Evolutionary conservation across 2,797 vertebrate genomes (phyloP).

Genomic region (Phrynocephalus forsythii): DNA sequence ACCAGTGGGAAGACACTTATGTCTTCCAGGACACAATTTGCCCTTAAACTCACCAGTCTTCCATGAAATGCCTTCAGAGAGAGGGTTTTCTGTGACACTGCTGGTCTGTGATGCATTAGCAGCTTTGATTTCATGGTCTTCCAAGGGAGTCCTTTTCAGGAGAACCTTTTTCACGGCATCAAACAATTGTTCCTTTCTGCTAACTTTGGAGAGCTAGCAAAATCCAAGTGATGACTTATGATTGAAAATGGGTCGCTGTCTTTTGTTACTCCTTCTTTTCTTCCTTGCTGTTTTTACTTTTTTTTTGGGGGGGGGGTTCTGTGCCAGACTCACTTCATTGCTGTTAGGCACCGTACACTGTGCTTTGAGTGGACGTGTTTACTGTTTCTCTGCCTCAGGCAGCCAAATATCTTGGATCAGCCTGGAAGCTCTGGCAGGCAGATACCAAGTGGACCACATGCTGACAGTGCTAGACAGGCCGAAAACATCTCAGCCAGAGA

Average conservation of each 20-base stretch:
- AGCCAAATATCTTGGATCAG: neutral
- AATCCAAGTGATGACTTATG: neutral
- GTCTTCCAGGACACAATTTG: neutral
- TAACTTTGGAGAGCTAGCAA: neutral
- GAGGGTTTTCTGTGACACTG: neutral
- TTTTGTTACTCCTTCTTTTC: neutral
- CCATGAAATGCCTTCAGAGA: neutral
- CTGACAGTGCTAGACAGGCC: accelerated
- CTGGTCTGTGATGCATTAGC: neutral
- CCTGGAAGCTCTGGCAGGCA: neutral
- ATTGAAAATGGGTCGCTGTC: neutral
- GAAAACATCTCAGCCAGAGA: neutral
- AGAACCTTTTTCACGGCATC: neutral
- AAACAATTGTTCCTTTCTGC: neutral
- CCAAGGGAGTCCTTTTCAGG: neutral
- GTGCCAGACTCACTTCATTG: neutral
- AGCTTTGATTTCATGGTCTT: neutral
- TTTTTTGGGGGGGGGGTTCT: no score
- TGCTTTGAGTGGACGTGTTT: neutral
- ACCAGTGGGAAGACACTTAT: neutral
- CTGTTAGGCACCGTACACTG: neutral
- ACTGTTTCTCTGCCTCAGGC: neutral
- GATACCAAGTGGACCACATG: neutral
- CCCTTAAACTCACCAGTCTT: neutral
- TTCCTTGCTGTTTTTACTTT: neutral